These are phyloP conservation scores for Hipparchia semele DNA, from an alignment of 2,888 invertebrate genomes.

Conservation along the genomic window DNA sequence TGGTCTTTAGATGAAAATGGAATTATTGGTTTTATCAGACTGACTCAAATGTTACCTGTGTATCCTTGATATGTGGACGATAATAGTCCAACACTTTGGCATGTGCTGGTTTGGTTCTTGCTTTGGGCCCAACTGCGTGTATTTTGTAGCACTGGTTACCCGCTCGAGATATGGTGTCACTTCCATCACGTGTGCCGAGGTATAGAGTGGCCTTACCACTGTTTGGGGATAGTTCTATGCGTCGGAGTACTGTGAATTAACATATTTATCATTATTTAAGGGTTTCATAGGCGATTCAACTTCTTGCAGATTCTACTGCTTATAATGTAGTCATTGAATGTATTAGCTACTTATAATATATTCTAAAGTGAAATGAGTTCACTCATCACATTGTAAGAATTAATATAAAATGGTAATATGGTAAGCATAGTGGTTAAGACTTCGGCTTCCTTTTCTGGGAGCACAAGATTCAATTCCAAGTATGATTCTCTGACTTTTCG, in stretches of 20 bases:
- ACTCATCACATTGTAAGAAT: too few species aligned
- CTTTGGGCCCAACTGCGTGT: slow-evolving; percentile 64
- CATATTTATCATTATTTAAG: not conserved
- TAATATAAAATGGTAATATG: too few species aligned
- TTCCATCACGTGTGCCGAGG: slow-evolving; percentile 54
- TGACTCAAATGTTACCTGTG: slow-evolving; percentile 65
- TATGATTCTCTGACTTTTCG: too few species aligned
- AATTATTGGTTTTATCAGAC: not conserved
- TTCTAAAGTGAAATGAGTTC: too few species aligned
- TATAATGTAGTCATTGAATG: too few species aligned
- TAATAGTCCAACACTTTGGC: slow-evolving; percentile 86
- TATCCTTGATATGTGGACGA: slow-evolving; percentile 75
- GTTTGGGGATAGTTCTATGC: slow-evolving; percentile 64
- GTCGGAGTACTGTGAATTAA: slow-evolving; percentile 57
- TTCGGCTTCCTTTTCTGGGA: too few species aligned
- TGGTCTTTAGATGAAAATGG: too few species aligned
- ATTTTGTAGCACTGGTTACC: slow-evolving; percentile 61
- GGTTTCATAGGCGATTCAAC: not conserved
- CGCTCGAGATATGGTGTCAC: slow-evolving; percentile 40
- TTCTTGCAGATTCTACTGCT: not conserved
- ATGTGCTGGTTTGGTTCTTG: slow-evolving; percentile 74
- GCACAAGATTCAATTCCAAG: too few species aligned
- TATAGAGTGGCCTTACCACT: slow-evolving; percentile 63
- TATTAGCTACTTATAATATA: too few species aligned
- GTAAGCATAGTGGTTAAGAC: too few species aligned